phyloP scores from a whole-genome alignment of 2,888 invertebrate genomes.

The Spicauda simplicius region DNA sequence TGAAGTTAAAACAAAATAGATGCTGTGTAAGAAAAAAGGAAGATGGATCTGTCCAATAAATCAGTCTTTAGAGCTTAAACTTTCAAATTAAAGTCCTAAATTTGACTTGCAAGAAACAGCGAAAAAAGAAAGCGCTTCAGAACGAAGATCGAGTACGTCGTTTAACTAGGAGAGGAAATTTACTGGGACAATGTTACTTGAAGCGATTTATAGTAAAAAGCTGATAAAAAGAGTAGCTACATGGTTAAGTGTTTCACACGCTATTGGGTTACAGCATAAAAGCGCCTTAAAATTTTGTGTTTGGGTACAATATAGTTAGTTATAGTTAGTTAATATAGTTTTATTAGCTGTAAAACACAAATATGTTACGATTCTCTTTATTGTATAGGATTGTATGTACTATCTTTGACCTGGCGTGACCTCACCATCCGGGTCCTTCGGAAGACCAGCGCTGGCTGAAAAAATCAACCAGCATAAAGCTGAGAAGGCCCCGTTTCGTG shows the following conservation, averaged over 20 bases:
- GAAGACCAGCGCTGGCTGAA: no score
- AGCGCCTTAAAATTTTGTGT: no score
- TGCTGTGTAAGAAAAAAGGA: not conserved
- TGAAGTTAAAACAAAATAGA: constrained; percentile 2
- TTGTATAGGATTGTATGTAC: no score
- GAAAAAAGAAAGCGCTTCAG: constrained; percentile 11
- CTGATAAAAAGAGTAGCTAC: not conserved
- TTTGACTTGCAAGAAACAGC: constrained; percentile 26
- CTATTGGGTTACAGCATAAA: no score
- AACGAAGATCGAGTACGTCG: constrained; percentile 31
- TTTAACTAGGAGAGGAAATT: constrained; percentile 16
- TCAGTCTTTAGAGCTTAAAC: constrained; percentile 30
- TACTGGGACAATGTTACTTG: constrained; percentile 25
- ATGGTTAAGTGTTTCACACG: not conserved
- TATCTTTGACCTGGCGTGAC: no score
- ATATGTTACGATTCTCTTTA: no score
- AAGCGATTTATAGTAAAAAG: constrained; percentile 7
- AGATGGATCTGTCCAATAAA: constrained; percentile 23
- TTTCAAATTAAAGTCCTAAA: constrained; percentile 31
- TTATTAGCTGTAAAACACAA: no score
- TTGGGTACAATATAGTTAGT: no score
- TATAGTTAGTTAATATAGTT: no score
- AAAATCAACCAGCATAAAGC: no score
- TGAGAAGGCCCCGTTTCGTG: no score
- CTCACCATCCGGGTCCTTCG: no score